These are phyloP conservation scores for Sesia bembeciformis DNA, from an alignment of 2,888 invertebrate genomes.

Conservation along the genomic window DNA sequence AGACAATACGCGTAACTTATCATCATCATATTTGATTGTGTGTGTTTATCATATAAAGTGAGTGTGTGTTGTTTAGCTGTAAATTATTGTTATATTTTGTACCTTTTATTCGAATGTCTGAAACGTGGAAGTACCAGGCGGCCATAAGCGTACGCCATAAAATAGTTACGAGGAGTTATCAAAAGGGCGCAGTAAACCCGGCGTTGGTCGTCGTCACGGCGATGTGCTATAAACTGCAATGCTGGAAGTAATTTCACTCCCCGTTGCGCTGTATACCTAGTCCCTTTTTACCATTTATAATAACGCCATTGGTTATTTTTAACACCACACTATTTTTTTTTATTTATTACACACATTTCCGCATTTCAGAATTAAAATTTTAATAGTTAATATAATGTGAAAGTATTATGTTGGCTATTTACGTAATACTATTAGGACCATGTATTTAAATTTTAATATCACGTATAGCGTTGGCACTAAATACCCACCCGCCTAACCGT, in stretches of 20 bases:
- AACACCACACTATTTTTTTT: not conserved
- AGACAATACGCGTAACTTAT: too few species aligned
- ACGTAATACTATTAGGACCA: too few species aligned
- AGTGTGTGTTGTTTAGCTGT: not conserved
- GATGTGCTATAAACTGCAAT: constrained; percentile 35
- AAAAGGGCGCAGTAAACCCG: constrained; percentile 51
- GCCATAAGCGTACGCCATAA: constrained; percentile 49
- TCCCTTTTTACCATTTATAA: not conserved
- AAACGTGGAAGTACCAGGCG: constrained; percentile 35
- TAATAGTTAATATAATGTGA: too few species aligned
- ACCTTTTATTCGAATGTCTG: not conserved
- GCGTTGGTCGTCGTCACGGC: constrained; percentile 23
- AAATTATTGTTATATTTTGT: not conserved
- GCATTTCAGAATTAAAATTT: too few species aligned
- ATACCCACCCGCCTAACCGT: not conserved
- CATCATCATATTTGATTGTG: too few species aligned
- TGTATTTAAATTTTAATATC: not conserved
- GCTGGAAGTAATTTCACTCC: not conserved
- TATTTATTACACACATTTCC: too few species aligned
- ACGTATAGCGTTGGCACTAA: not conserved
- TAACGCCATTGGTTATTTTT: not conserved
- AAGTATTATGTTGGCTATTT: too few species aligned
- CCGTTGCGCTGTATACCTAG: not conserved
- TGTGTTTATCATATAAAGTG: too few species aligned
- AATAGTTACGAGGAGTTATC: constrained; percentile 57